Base-by-base conservation (phyloP, 2,113 vertebrate genomes). In the Artemisiospiza belli region DNA sequence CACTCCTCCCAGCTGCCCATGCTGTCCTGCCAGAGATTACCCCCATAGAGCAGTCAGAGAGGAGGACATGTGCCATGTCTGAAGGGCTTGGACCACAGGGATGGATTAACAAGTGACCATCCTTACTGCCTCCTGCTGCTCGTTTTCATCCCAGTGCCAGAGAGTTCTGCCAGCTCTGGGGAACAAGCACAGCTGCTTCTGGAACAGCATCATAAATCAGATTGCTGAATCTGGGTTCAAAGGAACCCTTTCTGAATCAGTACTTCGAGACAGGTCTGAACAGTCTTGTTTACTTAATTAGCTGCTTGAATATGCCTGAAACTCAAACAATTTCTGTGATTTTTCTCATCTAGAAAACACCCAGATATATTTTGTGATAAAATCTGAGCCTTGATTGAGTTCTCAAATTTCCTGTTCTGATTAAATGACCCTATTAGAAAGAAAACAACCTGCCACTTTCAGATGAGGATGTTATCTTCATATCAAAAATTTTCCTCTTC, bases 81-180 rank as follows among this genome's bases (percentile, higher is more conserved):
- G 79, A 93, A 87, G 91, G 91, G 80, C 44, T 52, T 92, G 68
- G 76, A 86, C 19, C 46, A 80, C 52, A 75, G 55, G 11, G 74
- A 75, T 15, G 47, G 64, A 87, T 74, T 83, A 75, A 83, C 35
- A 62, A 87, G 52, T 44, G 66, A 67, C 61, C 83, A 72, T 63
- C 55, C 61, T 83, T 74, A 81, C 64, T 95, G 88, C 39, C 64
- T 89, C 80, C 80, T 88, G 83, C 76, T 92, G 64, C 21, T 83
- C 2, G 0, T 74, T 90, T 66, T 41, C 83, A 88, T 52, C 51
- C 55, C 76, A 52, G 22, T 31, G 90, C 89, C 91, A 92, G 76
- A 54, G 49, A 74, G 44, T 22, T 52, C 58, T 41, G 86, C 72
- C 94, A 94, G 59, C 58, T 69, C 63, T 0, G 1, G 9, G 6